Conservation (phyloP, 2,113 vertebrate species). For the Platysternon megacephalum region DNA sequence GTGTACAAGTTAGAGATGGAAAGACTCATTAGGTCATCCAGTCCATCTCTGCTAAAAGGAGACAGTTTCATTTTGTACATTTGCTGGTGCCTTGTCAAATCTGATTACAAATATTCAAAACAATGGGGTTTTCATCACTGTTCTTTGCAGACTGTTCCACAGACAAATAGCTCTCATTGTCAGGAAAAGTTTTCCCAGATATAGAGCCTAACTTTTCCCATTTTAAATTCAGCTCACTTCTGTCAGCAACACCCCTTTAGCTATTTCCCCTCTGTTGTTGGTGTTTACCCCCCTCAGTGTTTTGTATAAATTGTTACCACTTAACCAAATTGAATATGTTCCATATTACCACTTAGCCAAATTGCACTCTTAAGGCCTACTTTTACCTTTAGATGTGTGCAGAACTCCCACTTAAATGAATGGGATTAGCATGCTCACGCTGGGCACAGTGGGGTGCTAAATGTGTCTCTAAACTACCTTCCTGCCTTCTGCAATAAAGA, state of each 20-base stretch:
- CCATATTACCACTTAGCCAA: background rate
- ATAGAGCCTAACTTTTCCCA: background rate
- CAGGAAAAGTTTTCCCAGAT: background rate
- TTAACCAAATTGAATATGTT: background rate
- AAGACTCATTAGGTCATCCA: background rate
- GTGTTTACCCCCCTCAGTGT: background rate
- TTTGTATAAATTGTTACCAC: background rate
- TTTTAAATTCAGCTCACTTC: background rate
- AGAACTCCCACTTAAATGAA: background rate
- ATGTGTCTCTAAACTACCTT: background rate
- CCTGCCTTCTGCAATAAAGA: background rate
- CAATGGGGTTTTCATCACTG: background rate
- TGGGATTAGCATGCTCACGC: background rate
- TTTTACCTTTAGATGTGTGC: background rate
- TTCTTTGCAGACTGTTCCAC: background rate
- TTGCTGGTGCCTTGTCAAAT: background rate
- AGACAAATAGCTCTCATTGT: background rate
- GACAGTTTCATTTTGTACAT: background rate
- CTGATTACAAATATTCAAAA: background rate
- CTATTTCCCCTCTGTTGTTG: background rate
- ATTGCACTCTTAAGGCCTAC: background rate
- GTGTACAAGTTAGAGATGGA: background rate
- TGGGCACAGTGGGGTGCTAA: background rate
- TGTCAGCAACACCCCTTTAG: background rate
- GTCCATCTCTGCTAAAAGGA: background rate